Conservation (phyloP, 1,140 invertebrate species). For the Brachionus sp. region DNA sequence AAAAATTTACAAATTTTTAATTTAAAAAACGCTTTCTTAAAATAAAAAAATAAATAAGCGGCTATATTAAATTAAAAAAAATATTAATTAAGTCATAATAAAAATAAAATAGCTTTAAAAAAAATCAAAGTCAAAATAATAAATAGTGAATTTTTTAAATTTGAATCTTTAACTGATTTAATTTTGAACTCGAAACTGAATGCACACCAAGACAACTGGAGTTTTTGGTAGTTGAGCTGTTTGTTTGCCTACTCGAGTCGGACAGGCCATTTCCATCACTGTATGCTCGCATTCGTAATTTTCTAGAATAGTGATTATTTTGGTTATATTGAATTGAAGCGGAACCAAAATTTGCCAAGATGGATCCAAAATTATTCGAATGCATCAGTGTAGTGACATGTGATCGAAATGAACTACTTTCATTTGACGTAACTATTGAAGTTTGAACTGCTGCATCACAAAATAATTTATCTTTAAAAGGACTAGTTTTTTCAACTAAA, state of each 20-base stretch:
- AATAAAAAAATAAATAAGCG: background rate
- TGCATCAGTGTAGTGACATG: conserved; percentile 27
- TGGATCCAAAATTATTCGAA: conserved; percentile 37
- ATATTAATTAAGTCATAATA: conserved; percentile 12
- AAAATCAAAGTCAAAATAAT: background rate
- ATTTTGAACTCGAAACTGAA: conserved; percentile 26
- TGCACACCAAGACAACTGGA: conserved; percentile 13
- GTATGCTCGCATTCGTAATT: conserved; percentile 22
- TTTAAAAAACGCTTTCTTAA: background rate
- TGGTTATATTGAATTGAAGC: conserved; percentile 20
- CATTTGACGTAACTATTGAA: background rate
- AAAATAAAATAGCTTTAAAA: background rate
- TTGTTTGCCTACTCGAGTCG: conserved; percentile 12
- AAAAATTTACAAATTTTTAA: conserved; percentile 26
- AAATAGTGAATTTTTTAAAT: background rate
- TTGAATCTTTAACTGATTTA: conserved; percentile 37
- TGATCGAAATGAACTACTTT: conserved; percentile 37
- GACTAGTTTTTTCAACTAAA: background rate
- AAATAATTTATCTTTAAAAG: background rate
- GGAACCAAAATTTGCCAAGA: conserved; percentile 24
- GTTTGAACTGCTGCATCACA: conserved; percentile 38
- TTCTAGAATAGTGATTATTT: background rate
- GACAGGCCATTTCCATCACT: conserved; percentile 36
- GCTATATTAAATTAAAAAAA: background rate
- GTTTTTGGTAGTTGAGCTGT: conserved; percentile 4